Percentiles rank a stretch among this genome's conserved stretches.
These are phyloP conservation scores for Decapterus maruadsi DNA, from an alignment of 2,797 vertebrate species.

Conservation along the genomic window DNA sequence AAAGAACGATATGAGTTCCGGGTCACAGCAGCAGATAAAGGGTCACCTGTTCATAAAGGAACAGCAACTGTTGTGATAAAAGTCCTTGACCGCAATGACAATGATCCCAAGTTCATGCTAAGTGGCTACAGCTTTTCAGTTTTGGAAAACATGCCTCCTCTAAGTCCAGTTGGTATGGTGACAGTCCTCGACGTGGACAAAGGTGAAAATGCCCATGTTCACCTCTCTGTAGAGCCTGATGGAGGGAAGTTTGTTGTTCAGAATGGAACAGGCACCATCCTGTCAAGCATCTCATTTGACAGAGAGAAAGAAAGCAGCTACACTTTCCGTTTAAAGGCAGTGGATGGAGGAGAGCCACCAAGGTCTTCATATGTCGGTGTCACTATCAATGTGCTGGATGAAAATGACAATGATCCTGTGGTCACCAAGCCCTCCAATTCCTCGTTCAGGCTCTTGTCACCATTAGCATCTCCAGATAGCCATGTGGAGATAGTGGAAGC, in stretches of 20 bases:
- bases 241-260: slow-evolving; percentile 98
- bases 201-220: slow-evolving; percentile 94
- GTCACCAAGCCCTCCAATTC: slow-evolving; percentile 97
- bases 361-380: slow-evolving; percentile 97
- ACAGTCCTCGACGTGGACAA: slow-evolving; percentile 97
- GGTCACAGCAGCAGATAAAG: slow-evolving; percentile 95
- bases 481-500: slow-evolving; percentile 95
- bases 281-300: slow-evolving; percentile 98
- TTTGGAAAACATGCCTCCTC: slow-evolving; percentile 97
- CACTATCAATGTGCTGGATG: slow-evolving; percentile 98
- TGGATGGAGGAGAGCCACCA: slow-evolving; percentile 94
- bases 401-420: slow-evolving; percentile 98
- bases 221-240: slow-evolving; percentile 95
- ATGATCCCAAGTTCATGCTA: slow-evolving; percentile 99
- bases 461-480: slow-evolving; percentile 93
- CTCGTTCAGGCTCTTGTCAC: slow-evolving; percentile 93
- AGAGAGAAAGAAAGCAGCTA: slow-evolving; percentile 98
- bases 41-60: slow-evolving; percentile 94
- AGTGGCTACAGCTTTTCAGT: slow-evolving; percentile 99
- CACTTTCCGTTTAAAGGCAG: slow-evolving; percentile 96
- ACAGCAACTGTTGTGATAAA: slow-evolving; percentile 95
- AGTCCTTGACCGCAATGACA: slow-evolving; percentile 97
- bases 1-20: slow-evolving; percentile 94
- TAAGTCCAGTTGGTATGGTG: slow-evolving; percentile 98
- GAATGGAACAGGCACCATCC: slow-evolving; percentile 97